Base-by-base conservation (phyloP, 2,888 invertebrate genomes). In the Toxonevra muliebris region DNA sequence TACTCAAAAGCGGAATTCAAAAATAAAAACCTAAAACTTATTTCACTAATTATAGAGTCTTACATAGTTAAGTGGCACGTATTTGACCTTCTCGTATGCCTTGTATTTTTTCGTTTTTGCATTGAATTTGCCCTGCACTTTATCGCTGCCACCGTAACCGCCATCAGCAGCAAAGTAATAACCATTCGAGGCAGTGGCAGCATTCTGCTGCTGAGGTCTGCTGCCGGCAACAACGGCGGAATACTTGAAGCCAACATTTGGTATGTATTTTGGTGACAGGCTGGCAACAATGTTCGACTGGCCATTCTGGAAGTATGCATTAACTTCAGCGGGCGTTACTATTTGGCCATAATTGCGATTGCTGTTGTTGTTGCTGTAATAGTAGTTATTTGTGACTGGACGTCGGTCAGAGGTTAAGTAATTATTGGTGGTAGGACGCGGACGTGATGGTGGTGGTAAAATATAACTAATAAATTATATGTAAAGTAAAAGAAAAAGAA, bases 111-210 rank as follows among this genome's bases (percentile, higher is more conserved):
- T 84, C 67, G 83, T 81, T 76, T 85, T 85, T 43, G 77, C 77
- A 72, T 85, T 85, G 75, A 82, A 84, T 78, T 83, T 84, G 74
- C 84, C 85, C 73, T 85, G 85, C 72, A 76, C 73, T 74, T 85
- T 85, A 70, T 82, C 77, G 68, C 76, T 74, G 71, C 74, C 74
- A 67, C 73, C 72, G 69, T 76, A 53, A 57, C 69, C 69, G 57
- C 60, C 63, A 17, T 43, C 59, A 52, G 72, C 55, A 30, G 30
- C 30, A 30, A 45, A 53, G 68, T 69, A 71, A 67, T 68, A 40
- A 69, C 61, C 65, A 60, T 65, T 72, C 69, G 30, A 66, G 64
- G 11, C 48, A 54, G 61, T 45, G 63, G 65, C 69, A 10, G 65
- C 41, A 53, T 55, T 60, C 42, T 45, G 66, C 13, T 42, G 48